Conservation (phyloP, 2,113 vertebrate species). For the Megalops atlanticus region DNA sequence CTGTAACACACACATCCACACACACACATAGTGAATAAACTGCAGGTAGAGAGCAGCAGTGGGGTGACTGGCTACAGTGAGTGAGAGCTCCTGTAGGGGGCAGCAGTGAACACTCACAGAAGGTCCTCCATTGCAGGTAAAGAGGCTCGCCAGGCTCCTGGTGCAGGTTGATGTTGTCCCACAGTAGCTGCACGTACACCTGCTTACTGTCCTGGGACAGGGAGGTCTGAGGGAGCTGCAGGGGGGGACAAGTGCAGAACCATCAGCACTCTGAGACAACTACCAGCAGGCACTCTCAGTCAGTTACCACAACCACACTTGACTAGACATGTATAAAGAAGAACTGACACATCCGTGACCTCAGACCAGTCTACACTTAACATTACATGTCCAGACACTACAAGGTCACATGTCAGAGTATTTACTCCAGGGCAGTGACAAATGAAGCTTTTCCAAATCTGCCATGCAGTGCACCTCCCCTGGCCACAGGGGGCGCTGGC, state of each 20-base stretch:
- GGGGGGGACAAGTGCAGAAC: constrained; percentile 26
- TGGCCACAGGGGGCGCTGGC: background rate
- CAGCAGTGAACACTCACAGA: constrained; percentile 77
- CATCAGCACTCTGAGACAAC: background rate
- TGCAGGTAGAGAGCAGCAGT: background rate
- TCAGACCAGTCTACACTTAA: too few species aligned
- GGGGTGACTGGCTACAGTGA: background rate
- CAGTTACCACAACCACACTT: too few species aligned
- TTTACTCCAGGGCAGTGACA: too few species aligned
- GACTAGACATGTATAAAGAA: too few species aligned
- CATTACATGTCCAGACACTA: too few species aligned
- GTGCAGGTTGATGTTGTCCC: constrained; percentile 97
- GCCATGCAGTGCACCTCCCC: background rate
- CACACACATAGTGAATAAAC: too few species aligned
- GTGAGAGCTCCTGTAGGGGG: background rate
- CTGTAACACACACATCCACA: constrained; percentile 43
- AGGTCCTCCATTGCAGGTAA: constrained; percentile 87
- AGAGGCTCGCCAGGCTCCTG: constrained; percentile 87
- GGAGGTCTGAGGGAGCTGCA: constrained; percentile 85
- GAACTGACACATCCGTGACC: too few species aligned
- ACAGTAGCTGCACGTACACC: constrained; percentile 91
- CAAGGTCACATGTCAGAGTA: too few species aligned
- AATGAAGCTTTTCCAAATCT: too few species aligned
- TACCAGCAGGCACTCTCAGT: background rate
- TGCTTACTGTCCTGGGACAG: constrained; percentile 93